Evolutionary conservation across 1,140 invertebrate genomes (phyloP).

Genomic region (Aricia agestis): DNA sequence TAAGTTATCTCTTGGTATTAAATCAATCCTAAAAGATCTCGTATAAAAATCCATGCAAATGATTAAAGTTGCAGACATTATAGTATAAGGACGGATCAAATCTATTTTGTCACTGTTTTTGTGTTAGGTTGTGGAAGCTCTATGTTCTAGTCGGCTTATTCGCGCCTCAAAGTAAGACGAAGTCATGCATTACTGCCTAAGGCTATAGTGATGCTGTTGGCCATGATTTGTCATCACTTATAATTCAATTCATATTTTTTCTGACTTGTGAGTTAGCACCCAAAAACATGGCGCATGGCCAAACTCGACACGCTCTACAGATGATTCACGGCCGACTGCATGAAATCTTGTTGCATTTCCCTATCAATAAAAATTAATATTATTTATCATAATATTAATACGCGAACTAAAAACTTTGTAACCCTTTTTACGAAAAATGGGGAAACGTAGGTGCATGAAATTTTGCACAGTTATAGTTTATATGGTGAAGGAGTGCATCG

Average conservation of each 20-base stretch:
- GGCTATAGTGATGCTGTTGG: not conserved
- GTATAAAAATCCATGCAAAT: too few relatives aligned
- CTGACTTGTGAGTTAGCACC: not conserved
- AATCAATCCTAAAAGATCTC: too few relatives aligned
- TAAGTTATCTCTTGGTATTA: too few relatives aligned
- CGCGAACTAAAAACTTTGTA: too few relatives aligned
- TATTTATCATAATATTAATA: too few relatives aligned
- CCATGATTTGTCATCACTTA: conserved; percentile 1
- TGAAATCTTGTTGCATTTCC: not conserved
- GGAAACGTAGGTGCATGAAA: too few relatives aligned
- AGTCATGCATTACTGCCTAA: not conserved
- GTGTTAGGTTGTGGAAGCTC: not conserved
- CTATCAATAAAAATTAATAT: not conserved
- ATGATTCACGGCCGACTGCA: not conserved
- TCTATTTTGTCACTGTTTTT: too few relatives aligned
- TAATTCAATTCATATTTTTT: not conserved
- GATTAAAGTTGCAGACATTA: not conserved
- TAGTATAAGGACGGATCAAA: too few relatives aligned
- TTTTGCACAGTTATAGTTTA: too few relatives aligned
- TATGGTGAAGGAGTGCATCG: too few relatives aligned
- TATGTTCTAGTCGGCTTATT: not conserved
- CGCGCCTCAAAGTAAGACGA: not conserved
- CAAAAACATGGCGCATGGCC: conserved; percentile 6
- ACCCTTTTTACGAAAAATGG: too few relatives aligned
- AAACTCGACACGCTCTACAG: conserved; percentile 5